Evolutionary conservation across 1,140 invertebrate genomes (phyloP).

Genomic region (Cylas formicarius): DNA sequence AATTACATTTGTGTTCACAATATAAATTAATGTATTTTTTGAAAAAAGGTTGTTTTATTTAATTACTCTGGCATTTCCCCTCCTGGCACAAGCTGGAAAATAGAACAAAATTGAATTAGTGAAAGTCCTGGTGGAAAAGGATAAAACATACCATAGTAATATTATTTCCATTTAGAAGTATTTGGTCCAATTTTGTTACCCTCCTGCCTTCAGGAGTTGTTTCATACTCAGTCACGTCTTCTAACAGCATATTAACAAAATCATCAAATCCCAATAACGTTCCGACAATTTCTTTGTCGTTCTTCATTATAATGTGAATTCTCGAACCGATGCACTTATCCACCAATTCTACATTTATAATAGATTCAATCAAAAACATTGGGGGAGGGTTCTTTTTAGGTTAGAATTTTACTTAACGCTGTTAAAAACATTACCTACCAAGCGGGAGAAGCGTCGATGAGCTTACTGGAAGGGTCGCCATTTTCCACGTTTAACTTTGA

Average conservation of each 20-base stretch:
- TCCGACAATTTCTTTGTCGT: constrained; percentile 98
- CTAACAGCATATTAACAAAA: constrained; percentile 96
- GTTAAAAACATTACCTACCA: constrained; percentile 26
- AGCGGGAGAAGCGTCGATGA: constrained; percentile 38
- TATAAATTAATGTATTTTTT: constrained; percentile 5
- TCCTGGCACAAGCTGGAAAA: constrained; percentile 58
- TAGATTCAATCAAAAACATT: constrained; percentile 10
- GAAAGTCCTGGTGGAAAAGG: constrained; percentile 6
- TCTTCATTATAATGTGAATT: constrained; percentile 99
- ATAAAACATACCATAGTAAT: constrained; percentile 82
- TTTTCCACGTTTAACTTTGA: constrained; percentile 17
- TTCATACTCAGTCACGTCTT: constrained; percentile 92
- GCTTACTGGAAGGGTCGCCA: constrained; percentile 37
- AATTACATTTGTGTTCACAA: too few species aligned
- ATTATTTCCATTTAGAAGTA: constrained; percentile 98
- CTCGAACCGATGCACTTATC: constrained; percentile 99
- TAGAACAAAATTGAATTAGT: constrained; percentile 24
- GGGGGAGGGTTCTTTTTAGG: constrained; percentile 3
- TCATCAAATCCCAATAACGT: constrained; percentile 97
- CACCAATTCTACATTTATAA: constrained; percentile 73
- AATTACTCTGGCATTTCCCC: constrained; percentile 57
- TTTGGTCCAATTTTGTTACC: constrained; percentile 96
- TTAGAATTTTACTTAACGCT: constrained; percentile 6
- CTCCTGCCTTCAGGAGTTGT: constrained; percentile 92
- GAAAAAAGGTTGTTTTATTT: constrained; percentile 2